Base-by-base conservation (phyloP, 2,797 vertebrate species). In the Pipistrellus nathusii region DNA sequence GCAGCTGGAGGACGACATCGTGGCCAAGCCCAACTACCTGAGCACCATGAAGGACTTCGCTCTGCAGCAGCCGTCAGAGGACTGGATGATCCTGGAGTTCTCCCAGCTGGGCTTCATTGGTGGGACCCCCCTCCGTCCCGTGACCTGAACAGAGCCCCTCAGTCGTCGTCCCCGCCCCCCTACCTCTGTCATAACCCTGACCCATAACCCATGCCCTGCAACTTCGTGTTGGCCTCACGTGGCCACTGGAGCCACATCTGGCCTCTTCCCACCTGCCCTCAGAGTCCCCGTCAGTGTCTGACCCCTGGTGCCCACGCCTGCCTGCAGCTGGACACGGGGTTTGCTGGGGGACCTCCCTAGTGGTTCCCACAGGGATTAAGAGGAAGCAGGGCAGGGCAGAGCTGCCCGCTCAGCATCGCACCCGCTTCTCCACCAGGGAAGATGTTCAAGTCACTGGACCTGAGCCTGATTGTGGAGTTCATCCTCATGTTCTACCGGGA, bases 11-110 rank as follows among this genome's bases (percentile, higher is more conserved):
- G 99, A 99, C 7, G 99, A 99, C 96, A 99, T 99, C 8, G 99
- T 99, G n/a, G 99, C 99, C 95, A 99, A 99, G 96, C 99, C 99
- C 57, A 99, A 99, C 98, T 99, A 98, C 98, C 99, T 99, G 98
- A 99, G 99, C 98, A 99, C 99, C 55, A 99, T 99, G 99, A 99
- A 99, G 98, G 99, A 99, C 98, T 99, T 99, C 76, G 99, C 99
- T 9, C 98, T 99, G 92, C 99, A 99, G 98, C 99, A 99, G 97
- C 99, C 99, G 0, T 99, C 99, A 0, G 99, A 99, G 96, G 99
- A 99, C 93, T 99, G 99, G 99, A 99, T 99, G 99, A 99, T 99
- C 98, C 98, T 99, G 94, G 99, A 99, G 97, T 99, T 99, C 94
- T 99, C 99, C 62, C 99, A 99, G 98, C 99, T 99, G 94, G 99